Evolutionary conservation across 2,888 invertebrate species (phyloP), one percentile per base, ranked within the genome.

Genomic region (Thymelicus lineola): DNA sequence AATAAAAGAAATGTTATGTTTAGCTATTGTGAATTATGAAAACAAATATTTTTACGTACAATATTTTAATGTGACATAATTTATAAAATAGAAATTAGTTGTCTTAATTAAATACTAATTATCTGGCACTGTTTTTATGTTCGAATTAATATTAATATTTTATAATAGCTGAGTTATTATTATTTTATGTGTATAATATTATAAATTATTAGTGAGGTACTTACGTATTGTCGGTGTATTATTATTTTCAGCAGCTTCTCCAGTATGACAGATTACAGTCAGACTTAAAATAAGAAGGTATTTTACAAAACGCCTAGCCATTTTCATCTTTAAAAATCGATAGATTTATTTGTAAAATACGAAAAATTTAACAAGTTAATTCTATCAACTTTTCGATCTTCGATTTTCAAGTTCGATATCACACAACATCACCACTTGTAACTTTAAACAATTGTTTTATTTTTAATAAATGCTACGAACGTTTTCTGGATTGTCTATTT

Each of bases 201-300:
- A 28, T 28, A 5, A 28, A 28, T 28, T 28, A 28, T 28, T 28
- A 28, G 28, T 2, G 45, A 38, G 38, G 45, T 74, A 93, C 93
- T 93, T 86, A 93, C 93, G 91, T 77, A 84, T 81, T 20, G 83
- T 80, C 6, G 82, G 79, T 63, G 80, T 75, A 74, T 85, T 88
- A 68, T 85, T 84, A 74, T 83, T 86, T 76, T 86, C 89, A 57
- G 90, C 90, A 71, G 91, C 90, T 74, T 88, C 85, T 53, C 90
- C 90, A 70, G 81, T 86, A 67, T 80, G 85, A 75, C 85, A 87
- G 70, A 89, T 78, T 71, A 87, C 85, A 74, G 83, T 84, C 76
- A 92, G 78, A 78, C 86, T 87, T 78, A 92, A 77, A 72, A 93
- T 79, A 75, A 92, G 78, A 66, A 92, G 74, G 28, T 83, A 83